Conservation (phyloP, 1,140 invertebrate species). For the Papilio dardanus region DNA sequence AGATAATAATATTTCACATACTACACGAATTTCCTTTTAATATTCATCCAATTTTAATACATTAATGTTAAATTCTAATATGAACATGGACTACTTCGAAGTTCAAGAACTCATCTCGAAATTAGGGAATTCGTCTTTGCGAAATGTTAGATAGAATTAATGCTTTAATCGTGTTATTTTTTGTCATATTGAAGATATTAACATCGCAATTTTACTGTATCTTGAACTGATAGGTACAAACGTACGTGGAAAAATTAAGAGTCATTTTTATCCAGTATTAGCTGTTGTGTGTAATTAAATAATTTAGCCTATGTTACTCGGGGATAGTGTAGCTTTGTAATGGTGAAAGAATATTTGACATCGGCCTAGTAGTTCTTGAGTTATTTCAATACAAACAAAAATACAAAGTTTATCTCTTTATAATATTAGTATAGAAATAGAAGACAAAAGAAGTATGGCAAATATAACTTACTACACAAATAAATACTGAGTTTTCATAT, state of each 20-base stretch:
- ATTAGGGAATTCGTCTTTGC: neutral
- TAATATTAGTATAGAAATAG: too few species aligned
- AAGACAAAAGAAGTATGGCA: too few species aligned
- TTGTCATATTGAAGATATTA: neutral
- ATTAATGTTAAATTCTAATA: slow-evolving; percentile 5
- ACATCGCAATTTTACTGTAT: neutral
- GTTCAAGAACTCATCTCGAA: neutral
- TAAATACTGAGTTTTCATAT: neutral
- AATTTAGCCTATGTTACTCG: too few species aligned
- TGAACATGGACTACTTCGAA: neutral
- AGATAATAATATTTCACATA: slow-evolving; percentile 40
- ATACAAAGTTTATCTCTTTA: too few species aligned
- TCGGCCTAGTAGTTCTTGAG: too few species aligned
- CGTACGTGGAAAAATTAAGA: too few species aligned
- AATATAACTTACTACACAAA: neutral
- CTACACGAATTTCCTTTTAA: slow-evolving; percentile 10
- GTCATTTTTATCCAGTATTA: too few species aligned
- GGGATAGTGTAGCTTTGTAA: too few species aligned
- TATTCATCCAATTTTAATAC: neutral
- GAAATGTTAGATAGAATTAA: neutral
- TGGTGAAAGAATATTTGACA: too few species aligned
- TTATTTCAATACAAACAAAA: too few species aligned
- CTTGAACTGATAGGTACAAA: too few species aligned
- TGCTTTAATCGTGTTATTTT: neutral
- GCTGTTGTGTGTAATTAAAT: too few species aligned